Conservation (phyloP, 2,113 vertebrate species). For the Pitta sordida region DNA sequence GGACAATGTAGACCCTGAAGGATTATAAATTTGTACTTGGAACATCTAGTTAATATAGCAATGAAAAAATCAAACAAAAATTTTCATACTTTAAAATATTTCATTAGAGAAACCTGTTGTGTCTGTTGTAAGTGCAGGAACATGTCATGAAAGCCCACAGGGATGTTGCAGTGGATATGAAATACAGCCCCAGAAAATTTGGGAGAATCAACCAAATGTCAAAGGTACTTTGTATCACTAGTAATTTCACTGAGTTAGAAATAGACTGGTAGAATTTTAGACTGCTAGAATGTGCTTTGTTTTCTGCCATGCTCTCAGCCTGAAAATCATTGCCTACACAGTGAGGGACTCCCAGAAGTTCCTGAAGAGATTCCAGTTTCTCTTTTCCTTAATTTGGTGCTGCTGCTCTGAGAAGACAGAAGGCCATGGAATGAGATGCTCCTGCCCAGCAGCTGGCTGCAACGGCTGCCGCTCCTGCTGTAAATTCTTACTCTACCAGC, state of each 20-base stretch:
- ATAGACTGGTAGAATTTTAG: neutral
- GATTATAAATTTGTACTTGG: neutral
- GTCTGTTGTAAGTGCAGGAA: neutral
- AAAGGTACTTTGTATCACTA: neutral
- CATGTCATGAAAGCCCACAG: neutral
- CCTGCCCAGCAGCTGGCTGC: neutral
- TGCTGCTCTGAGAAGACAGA: neutral
- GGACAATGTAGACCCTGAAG: neutral
- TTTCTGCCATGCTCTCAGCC: neutral
- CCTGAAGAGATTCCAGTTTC: neutral
- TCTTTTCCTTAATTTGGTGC: neutral
- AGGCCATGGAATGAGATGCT: neutral
- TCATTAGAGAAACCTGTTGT: neutral
- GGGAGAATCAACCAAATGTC: neutral
- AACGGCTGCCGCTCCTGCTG: neutral
- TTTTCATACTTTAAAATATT: neutral
- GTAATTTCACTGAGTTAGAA: neutral
- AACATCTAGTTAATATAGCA: neutral
- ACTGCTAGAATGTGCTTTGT: neutral
- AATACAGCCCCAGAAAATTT: neutral
- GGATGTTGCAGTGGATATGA: neutral
- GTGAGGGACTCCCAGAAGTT: neutral
- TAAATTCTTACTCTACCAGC: neutral
- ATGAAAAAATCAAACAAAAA: neutral
- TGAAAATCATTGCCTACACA: neutral